Evolutionary conservation across 1,140 invertebrate genomes (phyloP).

Genomic region (Zaprionus ornatus): DNA sequence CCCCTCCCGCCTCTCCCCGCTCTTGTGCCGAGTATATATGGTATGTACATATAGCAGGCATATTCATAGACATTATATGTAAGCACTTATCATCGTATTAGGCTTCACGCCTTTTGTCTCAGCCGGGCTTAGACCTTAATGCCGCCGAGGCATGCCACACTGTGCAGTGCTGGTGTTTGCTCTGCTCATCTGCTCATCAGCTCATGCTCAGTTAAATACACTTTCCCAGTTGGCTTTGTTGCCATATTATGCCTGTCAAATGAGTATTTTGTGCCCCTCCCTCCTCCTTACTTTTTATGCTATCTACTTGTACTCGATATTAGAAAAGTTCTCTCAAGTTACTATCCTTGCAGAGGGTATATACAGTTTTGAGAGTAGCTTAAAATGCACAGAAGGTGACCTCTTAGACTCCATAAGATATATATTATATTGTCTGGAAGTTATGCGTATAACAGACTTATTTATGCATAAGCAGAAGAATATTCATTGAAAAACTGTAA

Average conservation of each 20-base stretch:
- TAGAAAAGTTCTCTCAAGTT: not conserved
- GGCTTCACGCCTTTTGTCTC: conserved; percentile 73
- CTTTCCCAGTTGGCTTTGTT: conserved; percentile 12
- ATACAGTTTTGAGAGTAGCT: not conserved
- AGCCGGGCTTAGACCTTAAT: conserved; percentile 25
- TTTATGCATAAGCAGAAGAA: no score
- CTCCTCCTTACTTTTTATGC: not conserved
- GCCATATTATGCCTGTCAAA: conserved; percentile 24
- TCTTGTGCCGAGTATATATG: not conserved
- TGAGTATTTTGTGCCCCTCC: not conserved
- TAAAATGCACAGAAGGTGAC: no score
- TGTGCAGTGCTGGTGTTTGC: conserved; percentile 23
- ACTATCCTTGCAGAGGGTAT: not conserved
- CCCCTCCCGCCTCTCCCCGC: not conserved
- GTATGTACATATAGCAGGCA: conserved; percentile 17
- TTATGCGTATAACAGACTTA: no score
- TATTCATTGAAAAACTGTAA: no score
- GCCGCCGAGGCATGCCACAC: not conserved
- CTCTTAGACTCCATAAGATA: no score
- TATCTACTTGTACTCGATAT: conserved; percentile 10
- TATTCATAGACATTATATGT: conserved; percentile 70
- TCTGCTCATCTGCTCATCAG: conserved; percentile 22
- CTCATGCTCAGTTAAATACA: conserved; percentile 24
- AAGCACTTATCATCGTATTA: conserved; percentile 76
- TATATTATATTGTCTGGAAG: no score